These are phyloP conservation scores for Callocephalon fimbriatum DNA, from an alignment of 2,113 vertebrate genomes.

Conservation along the genomic window DNA sequence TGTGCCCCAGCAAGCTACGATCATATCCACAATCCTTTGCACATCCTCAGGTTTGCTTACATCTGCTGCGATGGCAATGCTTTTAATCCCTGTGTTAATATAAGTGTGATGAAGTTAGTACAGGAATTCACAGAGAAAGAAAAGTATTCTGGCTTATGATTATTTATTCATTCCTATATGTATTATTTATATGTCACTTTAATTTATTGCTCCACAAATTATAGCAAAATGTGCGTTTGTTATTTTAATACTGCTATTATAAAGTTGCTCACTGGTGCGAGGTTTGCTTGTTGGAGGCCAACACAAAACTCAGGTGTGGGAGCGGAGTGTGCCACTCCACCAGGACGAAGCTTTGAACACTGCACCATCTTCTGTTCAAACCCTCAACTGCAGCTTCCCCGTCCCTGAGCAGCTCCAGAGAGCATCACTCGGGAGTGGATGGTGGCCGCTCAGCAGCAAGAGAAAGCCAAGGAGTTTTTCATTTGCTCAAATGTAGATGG, in stretches of 20 bases:
- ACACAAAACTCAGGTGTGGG: not conserved
- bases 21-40: conserved; percentile 73
- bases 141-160: not conserved
- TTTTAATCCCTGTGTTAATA: conserved; percentile 72
- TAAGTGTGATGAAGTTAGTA: not conserved
- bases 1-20: conserved; percentile 77
- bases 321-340: not conserved
- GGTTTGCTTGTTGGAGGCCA: not conserved
- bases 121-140: not conserved
- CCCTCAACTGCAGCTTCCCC: conserved; percentile 58
- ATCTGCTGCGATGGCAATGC: conserved; percentile 79
- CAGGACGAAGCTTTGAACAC: conserved; percentile 71
- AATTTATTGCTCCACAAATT: not conserved
- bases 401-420: rapidly evolving
- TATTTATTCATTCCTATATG: not conserved
- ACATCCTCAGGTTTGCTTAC: conserved; percentile 80
- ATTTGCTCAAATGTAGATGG: not conserved
- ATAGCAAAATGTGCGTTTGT: not conserved
- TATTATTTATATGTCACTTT: not conserved
- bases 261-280: not conserved
- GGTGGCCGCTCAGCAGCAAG: not conserved
- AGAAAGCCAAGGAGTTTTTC: not conserved
- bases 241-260: not conserved
- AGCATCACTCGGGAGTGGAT: not conserved
- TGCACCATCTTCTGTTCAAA: conserved; percentile 81